These are phyloP conservation scores for Monochamus alternatus DNA, from an alignment of 2,888 invertebrate genomes.

Conservation along the genomic window DNA sequence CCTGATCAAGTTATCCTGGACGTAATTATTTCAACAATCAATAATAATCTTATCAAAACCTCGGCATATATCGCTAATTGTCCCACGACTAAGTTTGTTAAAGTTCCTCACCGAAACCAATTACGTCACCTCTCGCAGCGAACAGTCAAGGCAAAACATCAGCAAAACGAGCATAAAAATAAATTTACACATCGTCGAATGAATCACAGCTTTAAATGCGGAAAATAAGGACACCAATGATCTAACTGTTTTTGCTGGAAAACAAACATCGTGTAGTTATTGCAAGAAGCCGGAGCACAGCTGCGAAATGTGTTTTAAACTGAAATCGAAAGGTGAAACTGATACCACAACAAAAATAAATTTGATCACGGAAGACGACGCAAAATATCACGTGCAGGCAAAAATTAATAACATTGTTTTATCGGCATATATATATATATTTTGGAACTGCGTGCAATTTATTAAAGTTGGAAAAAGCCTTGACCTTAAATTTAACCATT, in stretches of 20 bases:
- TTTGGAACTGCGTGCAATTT: slow-evolving; percentile 23
- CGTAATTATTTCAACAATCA: slow-evolving; percentile 19
- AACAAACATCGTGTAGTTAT: slow-evolving; percentile 4
- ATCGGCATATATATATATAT: slow-evolving; percentile 24
- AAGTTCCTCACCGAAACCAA: slow-evolving; percentile 6
- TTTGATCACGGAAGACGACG: slow-evolving; percentile 14
- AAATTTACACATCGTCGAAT: slow-evolving; percentile 5
- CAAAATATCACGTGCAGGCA: slow-evolving; percentile 22
- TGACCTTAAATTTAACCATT: slow-evolving; percentile 7
- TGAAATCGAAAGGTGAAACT: slow-evolving; percentile 12
- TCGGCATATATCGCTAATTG: not conserved
- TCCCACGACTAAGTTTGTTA: slow-evolving; percentile 12
- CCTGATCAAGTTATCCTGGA: slow-evolving; percentile 13
- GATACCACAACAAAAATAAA: slow-evolving; percentile 21
- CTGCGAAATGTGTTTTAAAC: slow-evolving; percentile 15
- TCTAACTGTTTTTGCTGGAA: slow-evolving; percentile 4
- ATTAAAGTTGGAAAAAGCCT: slow-evolving; percentile 9
- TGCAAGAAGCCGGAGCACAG: slow-evolving; percentile 14
- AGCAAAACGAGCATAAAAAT: slow-evolving; percentile 16
- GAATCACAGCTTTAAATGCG: slow-evolving; percentile 13
- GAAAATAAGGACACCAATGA: slow-evolving; percentile 3
- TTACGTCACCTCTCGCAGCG: not conserved
- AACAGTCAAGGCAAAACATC: not conserved
- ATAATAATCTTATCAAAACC: slow-evolving; percentile 12
- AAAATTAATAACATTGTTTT: slow-evolving; percentile 15